These are phyloP conservation scores for Gymnodraco acuticeps DNA, from an alignment of 2,797 vertebrate species.

Conservation along the genomic window DNA sequence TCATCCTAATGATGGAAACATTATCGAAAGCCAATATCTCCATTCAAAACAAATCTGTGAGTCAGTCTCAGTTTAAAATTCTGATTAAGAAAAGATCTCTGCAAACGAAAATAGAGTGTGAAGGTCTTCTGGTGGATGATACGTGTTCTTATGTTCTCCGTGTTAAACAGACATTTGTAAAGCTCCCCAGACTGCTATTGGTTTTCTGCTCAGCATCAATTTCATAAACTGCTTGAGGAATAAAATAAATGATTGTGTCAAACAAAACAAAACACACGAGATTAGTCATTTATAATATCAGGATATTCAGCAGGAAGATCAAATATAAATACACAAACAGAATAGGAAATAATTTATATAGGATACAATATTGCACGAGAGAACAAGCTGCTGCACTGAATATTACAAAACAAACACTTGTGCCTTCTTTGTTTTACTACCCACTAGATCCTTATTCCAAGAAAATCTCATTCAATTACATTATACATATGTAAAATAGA, in stretches of 20 bases:
- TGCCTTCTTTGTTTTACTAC: too few relatives aligned
- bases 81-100: constrained; percentile 3
- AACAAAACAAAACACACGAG: constrained; percentile 10
- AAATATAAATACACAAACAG: not conserved
- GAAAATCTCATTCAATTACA: too few relatives aligned
- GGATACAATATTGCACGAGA: not conserved
- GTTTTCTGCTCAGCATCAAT: constrained; percentile 15
- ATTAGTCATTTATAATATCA: not conserved
- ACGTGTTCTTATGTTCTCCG: constrained; percentile 13
- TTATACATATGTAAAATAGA: too few relatives aligned
- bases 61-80: constrained; percentile 1
- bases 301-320: not conserved
- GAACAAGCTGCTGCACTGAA: not conserved
- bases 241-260: not conserved
- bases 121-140: not conserved
- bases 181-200: not conserved
- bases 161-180: not conserved
- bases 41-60: not conserved
- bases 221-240: constrained; percentile 5
- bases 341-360: not conserved
- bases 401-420: not conserved
- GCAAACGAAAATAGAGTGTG: constrained; percentile 11
- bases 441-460: too few relatives aligned
- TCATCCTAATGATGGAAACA: not conserved
- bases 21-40: not conserved